Base-by-base conservation (phyloP, 2,888 invertebrate genomes). In the Pemphredon lugubris region DNA sequence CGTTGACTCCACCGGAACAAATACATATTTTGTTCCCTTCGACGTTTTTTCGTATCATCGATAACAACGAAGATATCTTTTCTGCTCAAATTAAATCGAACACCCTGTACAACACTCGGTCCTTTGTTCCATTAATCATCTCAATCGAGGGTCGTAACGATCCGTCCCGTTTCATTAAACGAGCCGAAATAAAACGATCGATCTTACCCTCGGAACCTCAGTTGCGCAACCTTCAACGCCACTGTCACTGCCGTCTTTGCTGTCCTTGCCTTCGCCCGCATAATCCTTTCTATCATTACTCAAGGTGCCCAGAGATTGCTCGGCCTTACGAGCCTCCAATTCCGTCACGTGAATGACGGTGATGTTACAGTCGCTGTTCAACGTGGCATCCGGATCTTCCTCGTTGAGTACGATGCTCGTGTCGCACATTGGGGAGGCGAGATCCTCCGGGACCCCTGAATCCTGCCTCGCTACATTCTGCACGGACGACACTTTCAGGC, bases 161-260 rank as follows among this genome's bases (percentile, higher is more conserved):
- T n/a, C n/a, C n/a, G n/a, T n/a, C n/a, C n/a, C n/a, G n/a, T n/a
- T 7, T 26, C 26, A 3, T 26, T 7, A 7, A 7, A 47, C 13
- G 47, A 26, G 13, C 21, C 13, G 16, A 13, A 14, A 26, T 6
- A 26, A n/a, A 11, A 4, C 42, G 44, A 67, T 70, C 64, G 54
- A 65, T 50, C 66, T 76, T 76, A 89, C 84, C 91, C 91, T 84
- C 82, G 87, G 81, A 73, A 91, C 83, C 59, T 91, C 90, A 50
- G 91, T 92, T 48, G 91, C 91, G 63, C 91, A 88, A 1, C 95
- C 94, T 84, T 96, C 96, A 13, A 96, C 94, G 3, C 96, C 96
- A 83, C 96, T 96, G 85, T 96, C 96, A 87, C 95, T 95, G 64
- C 96, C 95, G 70, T 95, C 94, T 70, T 89, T 89, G 69, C 87